A percentile compares a stretch with the other conserved stretches of the same genome.
These are phyloP conservation scores for Tautogolabrus adspersus DNA, from an alignment of 2,113 vertebrate genomes.

Conservation along the genomic window DNA sequence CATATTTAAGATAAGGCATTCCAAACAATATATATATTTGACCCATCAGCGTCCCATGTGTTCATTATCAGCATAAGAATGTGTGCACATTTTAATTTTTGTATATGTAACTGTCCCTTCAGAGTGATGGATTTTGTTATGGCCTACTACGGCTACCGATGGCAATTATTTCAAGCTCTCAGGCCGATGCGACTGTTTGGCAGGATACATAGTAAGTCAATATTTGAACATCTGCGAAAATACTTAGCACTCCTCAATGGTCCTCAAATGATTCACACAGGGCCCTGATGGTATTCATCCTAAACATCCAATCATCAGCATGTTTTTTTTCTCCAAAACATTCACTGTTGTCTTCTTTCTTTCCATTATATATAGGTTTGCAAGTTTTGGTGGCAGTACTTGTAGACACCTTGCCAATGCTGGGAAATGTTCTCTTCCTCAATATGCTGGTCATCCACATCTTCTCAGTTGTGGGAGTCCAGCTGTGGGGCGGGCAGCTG, in stretches of 20 bases:
- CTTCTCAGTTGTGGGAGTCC: constrained; percentile 85
- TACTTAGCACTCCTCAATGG: neutral
- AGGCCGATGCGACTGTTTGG: neutral
- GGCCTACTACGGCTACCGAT: neutral
- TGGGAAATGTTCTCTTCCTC: constrained; percentile 83
- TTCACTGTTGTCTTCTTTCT: too few species aligned
- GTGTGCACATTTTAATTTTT: neutral
- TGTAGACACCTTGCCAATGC: constrained; percentile 87
- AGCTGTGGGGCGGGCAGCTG: constrained; percentile 61
- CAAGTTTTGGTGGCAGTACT: constrained; percentile 86
- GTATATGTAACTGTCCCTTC: neutral
- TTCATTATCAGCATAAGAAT: too few species aligned
- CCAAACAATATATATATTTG: neutral
- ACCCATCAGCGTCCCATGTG: too few species aligned
- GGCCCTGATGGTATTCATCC: neutral
- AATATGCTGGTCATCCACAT: constrained; percentile 85
- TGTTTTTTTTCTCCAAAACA: neutral
- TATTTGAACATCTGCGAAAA: neutral
- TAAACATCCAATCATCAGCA: too few species aligned
- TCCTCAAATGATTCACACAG: neutral
- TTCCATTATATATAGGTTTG: constrained; percentile 79
- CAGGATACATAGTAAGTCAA: constrained; percentile 19
- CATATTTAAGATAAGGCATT: neutral
- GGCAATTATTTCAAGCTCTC: neutral
- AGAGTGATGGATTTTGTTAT: neutral